These are phyloP conservation scores for Archips xylosteana DNA, from an alignment of 2,888 invertebrate genomes.

Conservation along the genomic window DNA sequence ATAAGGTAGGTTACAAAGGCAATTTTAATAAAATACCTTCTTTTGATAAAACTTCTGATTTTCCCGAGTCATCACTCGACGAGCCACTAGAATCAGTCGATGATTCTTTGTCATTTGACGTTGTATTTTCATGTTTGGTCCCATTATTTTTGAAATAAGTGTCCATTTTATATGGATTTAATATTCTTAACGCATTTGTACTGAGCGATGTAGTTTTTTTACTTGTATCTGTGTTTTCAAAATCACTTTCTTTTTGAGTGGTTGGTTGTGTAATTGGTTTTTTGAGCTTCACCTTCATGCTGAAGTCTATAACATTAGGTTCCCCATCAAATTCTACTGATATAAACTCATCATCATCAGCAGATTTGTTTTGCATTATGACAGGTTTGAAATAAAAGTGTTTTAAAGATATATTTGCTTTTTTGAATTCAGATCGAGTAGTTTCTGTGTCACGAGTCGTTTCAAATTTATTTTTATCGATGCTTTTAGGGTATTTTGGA, in stretches of 20 bases:
- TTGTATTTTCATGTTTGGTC: not conserved
- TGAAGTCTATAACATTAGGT: not conserved
- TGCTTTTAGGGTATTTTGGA: not conserved
- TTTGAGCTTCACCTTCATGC: constrained; percentile 16
- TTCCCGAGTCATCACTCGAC: not conserved
- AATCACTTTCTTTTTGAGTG: not conserved
- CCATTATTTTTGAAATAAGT: constrained; percentile 3
- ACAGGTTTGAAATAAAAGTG: constrained; percentile 3
- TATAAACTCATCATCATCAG: not conserved
- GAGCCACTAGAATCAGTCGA: not conserved
- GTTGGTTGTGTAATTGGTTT: not conserved
- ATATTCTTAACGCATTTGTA: not conserved
- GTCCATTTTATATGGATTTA: constrained; percentile 16
- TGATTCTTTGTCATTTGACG: not conserved
- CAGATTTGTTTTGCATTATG: not conserved
- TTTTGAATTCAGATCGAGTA: not conserved
- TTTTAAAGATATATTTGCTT: not conserved
- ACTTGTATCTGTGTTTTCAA: not conserved
- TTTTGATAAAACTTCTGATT: not conserved
- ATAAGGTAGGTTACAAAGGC: too few species aligned
- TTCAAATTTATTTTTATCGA: not conserved
- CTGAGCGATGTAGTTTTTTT: not conserved
- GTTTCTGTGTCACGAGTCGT: not conserved
- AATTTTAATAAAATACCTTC: not conserved
- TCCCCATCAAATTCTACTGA: not conserved